Base-by-base conservation (phyloP, 2,888 invertebrate genomes). In the Xylota segnis region DNA sequence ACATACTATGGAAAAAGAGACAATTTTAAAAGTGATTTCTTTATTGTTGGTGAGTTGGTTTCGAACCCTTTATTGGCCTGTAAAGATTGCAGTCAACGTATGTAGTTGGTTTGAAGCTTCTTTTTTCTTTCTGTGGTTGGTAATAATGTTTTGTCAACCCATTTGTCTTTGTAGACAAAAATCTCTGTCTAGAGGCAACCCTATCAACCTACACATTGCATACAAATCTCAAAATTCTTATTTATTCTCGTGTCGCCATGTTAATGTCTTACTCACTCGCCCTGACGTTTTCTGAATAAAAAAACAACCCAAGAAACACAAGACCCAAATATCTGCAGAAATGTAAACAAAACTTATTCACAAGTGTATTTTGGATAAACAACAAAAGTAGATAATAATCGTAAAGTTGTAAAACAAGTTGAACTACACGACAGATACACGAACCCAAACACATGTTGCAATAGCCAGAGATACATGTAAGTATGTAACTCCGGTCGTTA, bases 351-450 rank as follows among this genome's bases (percentile, higher is more conserved):
- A 75, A 52, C 66, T 52, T 16, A 61, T 75, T 45, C 65, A 43
- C 79, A 59, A 65, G 29, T 23, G 52, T 56, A 61, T 66, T 71
- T 70, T 12, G 50, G 75, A 79, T 71, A 84, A 84, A 78, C 74
- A 76, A 65, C 68, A 45, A 72, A 59, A 76, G 84, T 54, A 76
- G 84, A 79, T 84, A 76, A 75, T 76, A 59, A 75, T 76, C 79
- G 37, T 56, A 52, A 71, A 54, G 58, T 79, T 75, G 83, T 79
- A 75, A 75, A 71, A 79, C 83, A 83, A 70, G 68, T 63, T 65
- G 5, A 74, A 78, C 74, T 50, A 63, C 65, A 77, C 14, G 47
- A 63, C 50, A 74, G 70, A 58, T 68, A 70, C 27, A 56, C 56
- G 37, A 65, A 66, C 12, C 52, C 66, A 34, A 63, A 61, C 70